Percentiles rank a stretch among this genome's conserved stretches.
These are phyloP conservation scores for Patiria miniata DNA, from an alignment of 35 echinoderm and acorn worm species.

Conservation along the genomic window DNA sequence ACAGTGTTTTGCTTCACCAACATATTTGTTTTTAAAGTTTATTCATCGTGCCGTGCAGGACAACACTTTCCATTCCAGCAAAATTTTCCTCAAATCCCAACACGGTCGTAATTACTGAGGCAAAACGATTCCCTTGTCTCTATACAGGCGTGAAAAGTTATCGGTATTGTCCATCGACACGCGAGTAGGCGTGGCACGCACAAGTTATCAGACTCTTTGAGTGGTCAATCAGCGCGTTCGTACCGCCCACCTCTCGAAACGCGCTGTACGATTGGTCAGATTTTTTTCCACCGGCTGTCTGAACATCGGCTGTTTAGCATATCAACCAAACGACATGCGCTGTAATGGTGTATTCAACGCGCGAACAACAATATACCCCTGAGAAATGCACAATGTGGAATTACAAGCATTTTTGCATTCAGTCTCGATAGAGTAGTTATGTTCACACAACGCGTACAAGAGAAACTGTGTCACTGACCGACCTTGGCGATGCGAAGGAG, in stretches of 20 bases:
- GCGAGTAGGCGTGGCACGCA: constrained; percentile 1
- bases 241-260: not conserved
- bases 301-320: not conserved
- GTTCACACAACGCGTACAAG: too few species aligned
- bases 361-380: not conserved
- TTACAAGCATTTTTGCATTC: too few species aligned
- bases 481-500: not conserved
- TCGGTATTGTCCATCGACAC: constrained; percentile 17
- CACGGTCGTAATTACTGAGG: too few species aligned
- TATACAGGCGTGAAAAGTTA: too few species aligned
- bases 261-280: not conserved
- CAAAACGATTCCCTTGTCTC: too few species aligned
- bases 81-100: too few species aligned
- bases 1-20: too few species aligned
- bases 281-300: not conserved
- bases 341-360: not conserved
- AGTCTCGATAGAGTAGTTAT: too few species aligned
- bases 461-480: not conserved
- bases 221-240: not conserved
- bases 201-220: not conserved
- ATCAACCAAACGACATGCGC: not conserved
- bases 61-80: too few species aligned
- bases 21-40: too few species aligned
- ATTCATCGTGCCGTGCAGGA: too few species aligned
- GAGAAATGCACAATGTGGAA: not conserved